Percentiles rank a stretch among this genome's conserved stretches.
Conservation (phyloP, 2,113 vertebrate species). For the Mormyrus lacerda region DNA sequence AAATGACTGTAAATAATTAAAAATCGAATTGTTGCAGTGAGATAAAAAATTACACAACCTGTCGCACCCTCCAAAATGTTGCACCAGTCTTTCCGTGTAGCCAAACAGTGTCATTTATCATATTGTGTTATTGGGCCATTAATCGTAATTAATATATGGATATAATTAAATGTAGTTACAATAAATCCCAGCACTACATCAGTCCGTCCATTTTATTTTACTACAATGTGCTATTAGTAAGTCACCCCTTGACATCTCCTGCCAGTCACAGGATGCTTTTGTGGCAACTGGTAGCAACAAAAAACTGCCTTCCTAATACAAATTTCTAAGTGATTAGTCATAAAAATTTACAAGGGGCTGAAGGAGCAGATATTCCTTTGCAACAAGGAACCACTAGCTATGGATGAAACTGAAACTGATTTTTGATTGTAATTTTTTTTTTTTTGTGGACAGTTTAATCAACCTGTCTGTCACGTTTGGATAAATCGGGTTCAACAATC, state of each 20-base stretch:
- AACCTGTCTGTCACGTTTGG: slow-evolving; percentile 44
- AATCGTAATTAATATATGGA: background rate
- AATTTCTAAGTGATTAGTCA: background rate
- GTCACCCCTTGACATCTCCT: background rate
- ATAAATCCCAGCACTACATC: background rate
- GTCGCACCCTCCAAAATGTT: background rate
- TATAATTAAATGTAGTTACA: background rate
- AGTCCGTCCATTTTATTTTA: background rate
- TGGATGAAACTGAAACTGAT: slow-evolving; percentile 48
- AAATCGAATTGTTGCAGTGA: background rate
- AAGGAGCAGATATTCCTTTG: slow-evolving; percentile 27
- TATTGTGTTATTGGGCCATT: background rate
- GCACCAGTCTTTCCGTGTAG: background rate
- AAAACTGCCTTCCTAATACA: background rate
- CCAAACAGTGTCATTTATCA: background rate
- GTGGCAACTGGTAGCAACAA: background rate
- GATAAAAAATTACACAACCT: background rate
- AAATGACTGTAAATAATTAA: background rate
- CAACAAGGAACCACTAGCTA: slow-evolving; percentile 39
- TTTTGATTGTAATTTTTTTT: slow-evolving; percentile 50
- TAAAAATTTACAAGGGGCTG: background rate
- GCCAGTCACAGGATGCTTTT: background rate
- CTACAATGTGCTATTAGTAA: background rate
- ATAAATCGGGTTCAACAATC: slow-evolving; percentile 54
- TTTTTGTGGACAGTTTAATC: slow-evolving; percentile 56